A percentile compares a stretch with the other conserved stretches of the same genome.
phyloP scores from a whole-genome alignment of 2,888 invertebrate species.

The Netelia fuscicornis region DNA sequence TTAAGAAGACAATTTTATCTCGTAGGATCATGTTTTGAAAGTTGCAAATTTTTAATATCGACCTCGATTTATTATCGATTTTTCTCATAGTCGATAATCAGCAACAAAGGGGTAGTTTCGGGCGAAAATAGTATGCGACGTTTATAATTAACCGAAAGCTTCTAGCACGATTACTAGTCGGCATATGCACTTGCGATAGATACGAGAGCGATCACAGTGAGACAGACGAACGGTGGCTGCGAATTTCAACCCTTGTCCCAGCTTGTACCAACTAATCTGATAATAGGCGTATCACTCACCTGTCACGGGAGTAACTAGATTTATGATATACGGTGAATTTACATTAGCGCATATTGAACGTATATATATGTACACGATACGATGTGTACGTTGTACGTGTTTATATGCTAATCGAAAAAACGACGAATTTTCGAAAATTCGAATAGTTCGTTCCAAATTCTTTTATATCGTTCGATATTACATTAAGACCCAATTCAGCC shows the following conservation, averaged over 20 bases:
- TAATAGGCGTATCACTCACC: conserved; percentile 40
- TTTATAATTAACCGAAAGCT: conserved; percentile 5
- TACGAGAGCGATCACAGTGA: conserved; percentile 11
- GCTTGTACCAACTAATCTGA: conserved; percentile 35
- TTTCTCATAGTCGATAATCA: too few relatives aligned
- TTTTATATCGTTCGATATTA: too few relatives aligned
- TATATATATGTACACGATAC: not conserved
- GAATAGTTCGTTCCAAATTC: too few relatives aligned
- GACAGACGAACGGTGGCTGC: conserved; percentile 12
- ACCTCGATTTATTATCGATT: too few relatives aligned
- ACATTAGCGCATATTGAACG: conserved; percentile 12
- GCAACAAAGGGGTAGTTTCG: too few relatives aligned
- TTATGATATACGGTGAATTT: conserved; percentile 29
- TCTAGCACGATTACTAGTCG: conserved; percentile 9
- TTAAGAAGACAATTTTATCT: too few relatives aligned
- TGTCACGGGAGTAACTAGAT: conserved; percentile 10
- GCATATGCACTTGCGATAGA: conserved; percentile 6
- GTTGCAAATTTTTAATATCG: too few relatives aligned
- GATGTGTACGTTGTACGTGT: not conserved
- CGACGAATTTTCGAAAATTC: too few relatives aligned
- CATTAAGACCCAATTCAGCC: too few relatives aligned
- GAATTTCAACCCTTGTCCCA: not conserved
- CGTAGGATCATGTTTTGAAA: too few relatives aligned
- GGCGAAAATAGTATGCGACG: too few relatives aligned
- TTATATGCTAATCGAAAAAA: too few relatives aligned